Percentiles rank a stretch among this genome's conserved stretches.
phyloP scores from a whole-genome alignment of 2,888 invertebrate species.

The Drosophila pegasa region DNA sequence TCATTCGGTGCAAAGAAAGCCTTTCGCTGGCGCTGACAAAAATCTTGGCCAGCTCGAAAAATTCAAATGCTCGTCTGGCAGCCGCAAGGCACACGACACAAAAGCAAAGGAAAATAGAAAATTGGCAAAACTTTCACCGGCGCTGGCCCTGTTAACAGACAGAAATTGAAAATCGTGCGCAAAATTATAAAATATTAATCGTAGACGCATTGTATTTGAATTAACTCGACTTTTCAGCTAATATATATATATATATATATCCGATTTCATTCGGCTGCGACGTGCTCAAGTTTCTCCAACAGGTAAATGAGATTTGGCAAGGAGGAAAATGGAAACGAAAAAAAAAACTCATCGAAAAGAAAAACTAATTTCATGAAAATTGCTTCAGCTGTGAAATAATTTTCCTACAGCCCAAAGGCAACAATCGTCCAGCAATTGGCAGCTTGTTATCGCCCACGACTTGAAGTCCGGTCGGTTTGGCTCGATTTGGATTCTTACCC shows the following conservation, averaged over 20 bases:
- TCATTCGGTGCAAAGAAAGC: constrained; percentile 26
- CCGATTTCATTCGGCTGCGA: constrained; percentile 56
- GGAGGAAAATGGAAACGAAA: constrained; percentile 9
- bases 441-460: constrained; percentile 56
- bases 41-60: constrained; percentile 50
- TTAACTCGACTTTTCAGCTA: constrained; percentile 42
- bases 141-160: constrained; percentile 32
- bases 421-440: constrained; percentile 60
- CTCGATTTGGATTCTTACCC: constrained; percentile 33
- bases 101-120: constrained; percentile 38
- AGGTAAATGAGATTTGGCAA: constrained; percentile 54
- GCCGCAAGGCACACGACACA: constrained; percentile 47
- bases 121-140: constrained; percentile 49
- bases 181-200: constrained; percentile 77
- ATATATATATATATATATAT: constrained; percentile 26
- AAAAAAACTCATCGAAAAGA: constrained; percentile 49
- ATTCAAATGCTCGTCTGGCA: constrained; percentile 73
- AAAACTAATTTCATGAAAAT: constrained; percentile 80
- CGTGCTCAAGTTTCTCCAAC: constrained; percentile 63
- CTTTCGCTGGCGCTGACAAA: constrained; percentile 55
- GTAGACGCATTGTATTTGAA: constrained; percentile 61
- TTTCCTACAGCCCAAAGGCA: constrained; percentile 58
- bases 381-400: constrained; percentile 78
- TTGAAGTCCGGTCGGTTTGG: constrained; percentile 4
- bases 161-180: constrained; percentile 75